A percentile compares a stretch with the other conserved stretches of the same genome.
Evolutionary conservation across 2,113 vertebrate genomes (phyloP).

Genomic region (Chrysochloris asiatica): DNA sequence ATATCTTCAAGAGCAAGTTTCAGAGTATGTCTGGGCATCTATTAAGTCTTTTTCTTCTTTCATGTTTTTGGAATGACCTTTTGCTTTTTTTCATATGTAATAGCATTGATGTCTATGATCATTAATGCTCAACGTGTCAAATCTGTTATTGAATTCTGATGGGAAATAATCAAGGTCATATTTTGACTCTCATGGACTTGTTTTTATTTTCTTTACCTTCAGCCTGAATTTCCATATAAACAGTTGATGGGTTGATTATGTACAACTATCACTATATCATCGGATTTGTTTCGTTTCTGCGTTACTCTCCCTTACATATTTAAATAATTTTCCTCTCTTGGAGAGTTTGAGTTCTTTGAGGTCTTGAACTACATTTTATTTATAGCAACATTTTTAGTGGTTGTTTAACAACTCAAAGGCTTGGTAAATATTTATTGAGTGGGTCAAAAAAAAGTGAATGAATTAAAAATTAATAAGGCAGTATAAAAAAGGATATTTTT

Average conservation of each 20-base stretch:
- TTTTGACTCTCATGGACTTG: too few species aligned
- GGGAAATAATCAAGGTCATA: too few species aligned
- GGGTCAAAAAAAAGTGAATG: too few species aligned
- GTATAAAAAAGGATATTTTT: too few species aligned
- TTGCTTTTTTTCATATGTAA: neutral
- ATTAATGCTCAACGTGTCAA: too few species aligned
- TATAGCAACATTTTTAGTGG: neutral
- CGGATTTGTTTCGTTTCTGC: neutral
- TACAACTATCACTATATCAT: neutral
- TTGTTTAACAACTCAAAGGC: neutral
- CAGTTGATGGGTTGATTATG: neutral
- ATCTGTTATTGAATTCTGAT: too few species aligned
- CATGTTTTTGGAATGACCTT: neutral
- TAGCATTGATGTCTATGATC: too few species aligned
- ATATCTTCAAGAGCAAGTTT: neutral
- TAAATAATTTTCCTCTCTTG: neutral
- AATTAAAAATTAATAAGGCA: too few species aligned
- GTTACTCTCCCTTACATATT: neutral
- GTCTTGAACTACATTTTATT: neutral
- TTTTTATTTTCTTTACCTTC: too few species aligned
- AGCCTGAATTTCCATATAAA: too few species aligned
- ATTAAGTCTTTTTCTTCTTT: neutral
- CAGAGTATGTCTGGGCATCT: neutral
- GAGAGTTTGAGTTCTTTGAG: neutral
- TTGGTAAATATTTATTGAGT: too few species aligned